A percentile compares a stretch with the other conserved stretches of the same genome.
Conservation (phyloP, 1,140 invertebrate species). For the silkworm (Bombyx mori) region ASM3026992v2 NC_085112.1:4739501-4740000, state of each 20-base stretch:
- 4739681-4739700: conserved; percentile 33
- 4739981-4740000: no score
- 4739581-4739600: conserved; percentile 4
- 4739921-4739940: no score
- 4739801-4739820: no score
- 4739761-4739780: conserved; percentile 4
- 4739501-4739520: conserved; percentile 12
- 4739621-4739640: conserved; percentile 21
- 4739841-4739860: no score
- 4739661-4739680: conserved; percentile 34
- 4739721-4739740: conserved; percentile 38
- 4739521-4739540: background rate
- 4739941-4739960: no score
- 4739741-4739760: conserved; percentile 20
- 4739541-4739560: conserved; percentile 4
- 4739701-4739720: conserved; percentile 52
- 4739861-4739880: no score
- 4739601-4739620: conserved; percentile 18
- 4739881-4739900: no score
- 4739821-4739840: no score
- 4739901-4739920: no score
- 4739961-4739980: no score
- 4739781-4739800: no score
- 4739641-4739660: conserved; percentile 10
- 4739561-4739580: conserved; percentile 18